Evolutionary conservation across 1,140 invertebrate genomes (phyloP), one percentile per base, ranked within the genome.

Genomic region (Brachionus angularis): DNA sequence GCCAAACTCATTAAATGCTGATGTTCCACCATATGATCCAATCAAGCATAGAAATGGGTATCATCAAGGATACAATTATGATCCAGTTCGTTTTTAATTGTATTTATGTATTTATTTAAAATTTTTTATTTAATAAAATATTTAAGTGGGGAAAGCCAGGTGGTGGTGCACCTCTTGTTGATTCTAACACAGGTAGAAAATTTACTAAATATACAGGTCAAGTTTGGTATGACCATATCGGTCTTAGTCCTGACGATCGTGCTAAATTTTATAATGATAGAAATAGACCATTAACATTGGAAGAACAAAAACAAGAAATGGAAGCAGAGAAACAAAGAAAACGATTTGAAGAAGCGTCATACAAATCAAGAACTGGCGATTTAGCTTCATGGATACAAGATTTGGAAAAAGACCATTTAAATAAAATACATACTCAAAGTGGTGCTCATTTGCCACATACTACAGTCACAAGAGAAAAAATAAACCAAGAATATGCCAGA

Each of bases 21-120:
- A 67, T 47, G 42, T 67, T 27, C 62, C 62, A 12, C 23, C 31
- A 12, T 67, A 67, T 21, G 62, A 67, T 44, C 62, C 62, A 34
- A 33, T 67, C 4, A 67, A 67, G 42, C 62, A 67, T 25, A n/a
- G 62, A 46, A 47, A 23, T 50, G 62, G 62, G 3, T 49, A 49
- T 50, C 62, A 50, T 14, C 42, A 46, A 29, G 62, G 62, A 67
- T 67, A 67, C 62, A 67, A 67, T 50, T 67, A 67, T 50, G 62
- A 67, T 50, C 62, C 62, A 16, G 62, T 67, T n/a, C n/a, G n/a
- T n/a, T n/a, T n/a, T n/a, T n/a, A 42, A 42, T 10, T 42, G 39
- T 10, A 42, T 42, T 42, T 10, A 42, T 10, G 16, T 10, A 10
- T 42, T 42, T 42, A 16, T 16, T 42, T 42, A 16, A 42, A 42